Base-by-base conservation (phyloP, 1,140 invertebrate species). In the Caenorhabditis remanei region DNA sequence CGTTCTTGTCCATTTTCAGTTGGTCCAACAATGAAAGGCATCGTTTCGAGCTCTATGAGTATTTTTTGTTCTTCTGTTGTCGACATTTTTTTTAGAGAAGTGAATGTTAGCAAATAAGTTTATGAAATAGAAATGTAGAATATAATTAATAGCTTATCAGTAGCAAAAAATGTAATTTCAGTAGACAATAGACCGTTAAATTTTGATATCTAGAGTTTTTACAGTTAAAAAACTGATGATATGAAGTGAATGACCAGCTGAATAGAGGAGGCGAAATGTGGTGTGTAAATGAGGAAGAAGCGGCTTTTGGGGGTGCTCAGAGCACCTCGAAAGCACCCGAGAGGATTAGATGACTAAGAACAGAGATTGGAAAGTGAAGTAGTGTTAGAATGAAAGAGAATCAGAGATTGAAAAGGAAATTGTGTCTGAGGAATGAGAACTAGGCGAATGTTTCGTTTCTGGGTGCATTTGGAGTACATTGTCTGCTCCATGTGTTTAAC, bases 311-410 rank as follows among this genome's bases (percentile, higher is more conserved):
- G 19, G 71, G 71, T 79, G 65, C 65, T 71, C 65, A 43, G 71
- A 79, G 71, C 46, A 79, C 71, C 46, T 79, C 46, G 21, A 79
- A 79, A 79, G 71, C 71, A 79, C 71, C 71, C 71, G 46, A 53
- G 71, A 79, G 71, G 71, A 79, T 79, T 79, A 79, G 71, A 79
- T 79, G 71, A 79, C 71, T 24, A 79, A 79, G 71, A 79, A 79
- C 71, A 79, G 46, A 50, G 71, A 79, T 79, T 79, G 71, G n/a
- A 50, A 53, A 21, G 0, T 5, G 13, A 79, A 21, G 24, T n/a
- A 79, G 21, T 50, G 40, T 7, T 19, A 19, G n/a, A 14, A 2
- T 53, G 4, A 32, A 4, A 53, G 71, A 32, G 46, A 43, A 50
- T 24, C 43, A 53, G 71, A 79, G 41, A 11, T 14, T 16, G 58